Percentiles rank a stretch among this genome's conserved stretches.
Evolutionary conservation across 2,888 invertebrate genomes (phyloP).

Genomic region (Marronus borbonicus): DNA sequence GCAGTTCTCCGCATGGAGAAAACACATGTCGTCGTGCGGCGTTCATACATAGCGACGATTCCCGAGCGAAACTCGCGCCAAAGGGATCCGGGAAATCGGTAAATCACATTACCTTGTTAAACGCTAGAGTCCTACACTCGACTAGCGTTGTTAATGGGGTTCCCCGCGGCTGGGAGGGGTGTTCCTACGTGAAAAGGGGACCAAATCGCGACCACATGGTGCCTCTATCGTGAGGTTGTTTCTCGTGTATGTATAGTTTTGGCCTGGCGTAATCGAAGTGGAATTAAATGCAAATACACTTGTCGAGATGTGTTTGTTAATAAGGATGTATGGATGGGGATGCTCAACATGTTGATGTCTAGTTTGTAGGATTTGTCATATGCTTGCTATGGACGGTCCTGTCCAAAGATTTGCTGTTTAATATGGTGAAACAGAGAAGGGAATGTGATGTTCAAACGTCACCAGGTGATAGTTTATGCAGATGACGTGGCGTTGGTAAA

Average conservation of each 20-base stretch:
- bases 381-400: background rate
- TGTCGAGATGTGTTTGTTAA: background rate
- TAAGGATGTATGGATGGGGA: background rate
- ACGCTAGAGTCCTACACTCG: conserved; percentile 47
- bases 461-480: too few species aligned
- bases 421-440: too few species aligned
- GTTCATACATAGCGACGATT: background rate
- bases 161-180: conserved; percentile 39
- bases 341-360: too few species aligned
- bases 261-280: background rate
- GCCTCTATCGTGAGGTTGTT: background rate
- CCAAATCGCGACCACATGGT: background rate
- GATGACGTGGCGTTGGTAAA: too few species aligned
- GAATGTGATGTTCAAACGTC: too few species aligned
- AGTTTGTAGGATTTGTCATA: too few species aligned
- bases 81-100: conserved; percentile 17
- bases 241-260: background rate
- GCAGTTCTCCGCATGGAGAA: background rate
- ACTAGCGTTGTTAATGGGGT: conserved; percentile 50
- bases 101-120: conserved; percentile 50
- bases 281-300: conserved; percentile 12
- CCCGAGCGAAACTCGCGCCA: background rate
- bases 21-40: conserved; percentile 31
- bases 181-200: background rate
- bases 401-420: too few species aligned